Percentiles rank a stretch among this genome's conserved stretches.
Conservation (phyloP, 2,888 invertebrate genomes). For the Idaea dimidiata region DNA sequence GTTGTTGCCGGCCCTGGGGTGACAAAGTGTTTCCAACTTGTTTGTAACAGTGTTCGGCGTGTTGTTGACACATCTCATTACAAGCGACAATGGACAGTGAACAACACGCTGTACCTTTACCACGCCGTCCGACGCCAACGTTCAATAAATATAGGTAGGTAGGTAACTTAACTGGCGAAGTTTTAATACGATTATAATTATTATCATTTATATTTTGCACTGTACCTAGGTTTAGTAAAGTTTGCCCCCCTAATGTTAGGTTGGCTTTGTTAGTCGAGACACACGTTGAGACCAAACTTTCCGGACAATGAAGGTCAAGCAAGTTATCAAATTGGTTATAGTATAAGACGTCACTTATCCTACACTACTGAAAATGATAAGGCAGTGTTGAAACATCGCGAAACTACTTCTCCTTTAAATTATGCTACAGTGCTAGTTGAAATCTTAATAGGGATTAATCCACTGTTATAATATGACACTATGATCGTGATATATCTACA, state of each 20-base stretch:
- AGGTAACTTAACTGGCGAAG: no score
- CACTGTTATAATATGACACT: neutral
- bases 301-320: neutral
- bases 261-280: neutral
- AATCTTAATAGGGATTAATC: neutral
- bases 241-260: neutral
- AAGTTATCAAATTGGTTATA: neutral
- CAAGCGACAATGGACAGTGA: conserved; percentile 27
- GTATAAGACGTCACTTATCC: neutral
- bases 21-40: conserved; percentile 23
- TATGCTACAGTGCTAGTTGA: neutral
- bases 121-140: neutral
- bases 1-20: conserved; percentile 7
- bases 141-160: neutral
- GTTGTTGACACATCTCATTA: conserved; percentile 44
- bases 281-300: neutral
- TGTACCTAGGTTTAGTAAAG: neutral
- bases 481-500: neutral
- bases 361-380: neutral
- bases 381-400: neutral
- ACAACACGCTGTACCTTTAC: conserved; percentile 8
- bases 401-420: no score
- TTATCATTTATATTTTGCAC: no score
- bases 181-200: no score
- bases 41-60: conserved; percentile 29